phyloP scores from a whole-genome alignment of 1,140 invertebrate genomes.

The Heliconius himera region DNA sequence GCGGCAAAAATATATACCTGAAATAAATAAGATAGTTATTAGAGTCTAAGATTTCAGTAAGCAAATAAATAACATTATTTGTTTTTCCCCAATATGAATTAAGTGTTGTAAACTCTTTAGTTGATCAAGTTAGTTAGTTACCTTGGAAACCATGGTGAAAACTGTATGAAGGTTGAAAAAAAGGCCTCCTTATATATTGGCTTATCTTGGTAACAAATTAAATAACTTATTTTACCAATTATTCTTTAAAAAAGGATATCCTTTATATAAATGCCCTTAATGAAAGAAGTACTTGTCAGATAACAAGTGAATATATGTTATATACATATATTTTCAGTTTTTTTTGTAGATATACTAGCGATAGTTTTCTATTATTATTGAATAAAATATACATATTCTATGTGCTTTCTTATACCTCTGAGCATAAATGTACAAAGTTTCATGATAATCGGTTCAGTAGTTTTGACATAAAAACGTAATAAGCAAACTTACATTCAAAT shows the following conservation, averaged over 20 bases:
- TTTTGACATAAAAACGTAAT: too few relatives aligned
- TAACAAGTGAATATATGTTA: neutral
- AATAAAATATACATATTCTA: too few relatives aligned
- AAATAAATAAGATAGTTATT: neutral
- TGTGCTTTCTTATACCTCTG: too few relatives aligned
- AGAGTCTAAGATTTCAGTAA: neutral
- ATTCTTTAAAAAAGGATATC: constrained; percentile 1
- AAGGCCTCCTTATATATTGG: neutral
- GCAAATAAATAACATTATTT: neutral
- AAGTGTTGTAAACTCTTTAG: neutral
- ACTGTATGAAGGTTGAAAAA: neutral
- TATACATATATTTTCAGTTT: neutral
- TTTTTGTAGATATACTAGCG: neutral
- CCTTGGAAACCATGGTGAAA: neutral
- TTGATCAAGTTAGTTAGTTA: neutral
- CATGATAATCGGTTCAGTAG: too few relatives aligned
- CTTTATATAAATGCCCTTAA: neutral
- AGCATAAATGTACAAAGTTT: too few relatives aligned
- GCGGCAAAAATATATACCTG: constrained; percentile 13
- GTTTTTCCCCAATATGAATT: neutral
- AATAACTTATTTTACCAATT: neutral
- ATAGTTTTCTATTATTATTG: too few relatives aligned
- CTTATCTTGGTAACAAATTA: neutral
- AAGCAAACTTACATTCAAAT: too few relatives aligned
- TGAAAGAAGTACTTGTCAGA: neutral